Evolutionary conservation across 2,797 vertebrate species (phyloP).

Genomic region (Iguana delicatissima): DNA sequence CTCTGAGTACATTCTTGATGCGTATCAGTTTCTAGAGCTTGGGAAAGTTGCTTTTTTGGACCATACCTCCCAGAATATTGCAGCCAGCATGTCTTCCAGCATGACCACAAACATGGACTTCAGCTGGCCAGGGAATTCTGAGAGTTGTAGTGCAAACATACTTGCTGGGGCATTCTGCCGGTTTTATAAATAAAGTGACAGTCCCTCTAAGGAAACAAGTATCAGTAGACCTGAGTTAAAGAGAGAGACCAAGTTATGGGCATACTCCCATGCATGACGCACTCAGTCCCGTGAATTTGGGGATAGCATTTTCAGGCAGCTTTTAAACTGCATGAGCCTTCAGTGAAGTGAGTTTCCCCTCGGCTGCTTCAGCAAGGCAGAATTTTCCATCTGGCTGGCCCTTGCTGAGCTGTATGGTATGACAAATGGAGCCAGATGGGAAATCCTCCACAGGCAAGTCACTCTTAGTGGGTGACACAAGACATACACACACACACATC

Average conservation of each 20-base stretch:
- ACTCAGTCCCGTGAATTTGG: not conserved
- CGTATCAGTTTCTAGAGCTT: not conserved
- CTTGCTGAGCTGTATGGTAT: conserved; percentile 32
- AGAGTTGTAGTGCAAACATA: not conserved
- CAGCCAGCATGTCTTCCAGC: too few species aligned
- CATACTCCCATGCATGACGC: not conserved
- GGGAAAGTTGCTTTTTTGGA: not conserved
- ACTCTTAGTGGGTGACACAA: conserved; percentile 18
- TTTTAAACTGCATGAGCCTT: conserved; percentile 15
- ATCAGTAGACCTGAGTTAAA: not conserved
- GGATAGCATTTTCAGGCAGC: not conserved
- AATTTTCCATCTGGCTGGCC: conserved; percentile 41
- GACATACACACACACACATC: not conserved
- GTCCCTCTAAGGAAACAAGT: conserved; percentile 2
- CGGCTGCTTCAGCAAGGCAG: conserved; percentile 6
- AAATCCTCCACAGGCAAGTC: conserved; percentile 30
- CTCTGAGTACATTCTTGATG: not conserved
- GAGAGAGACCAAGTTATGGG: not conserved
- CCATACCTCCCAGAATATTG: too few species aligned
- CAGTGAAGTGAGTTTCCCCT: conserved; percentile 1
- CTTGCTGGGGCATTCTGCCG: not conserved
- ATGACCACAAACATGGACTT: not conserved
- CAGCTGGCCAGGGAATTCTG: too few species aligned
- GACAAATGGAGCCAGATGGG: conserved; percentile 36
- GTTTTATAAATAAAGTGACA: not conserved